Base-by-base conservation (phyloP, 2,888 invertebrate species). In the Hyppa rectilinea region DNA sequence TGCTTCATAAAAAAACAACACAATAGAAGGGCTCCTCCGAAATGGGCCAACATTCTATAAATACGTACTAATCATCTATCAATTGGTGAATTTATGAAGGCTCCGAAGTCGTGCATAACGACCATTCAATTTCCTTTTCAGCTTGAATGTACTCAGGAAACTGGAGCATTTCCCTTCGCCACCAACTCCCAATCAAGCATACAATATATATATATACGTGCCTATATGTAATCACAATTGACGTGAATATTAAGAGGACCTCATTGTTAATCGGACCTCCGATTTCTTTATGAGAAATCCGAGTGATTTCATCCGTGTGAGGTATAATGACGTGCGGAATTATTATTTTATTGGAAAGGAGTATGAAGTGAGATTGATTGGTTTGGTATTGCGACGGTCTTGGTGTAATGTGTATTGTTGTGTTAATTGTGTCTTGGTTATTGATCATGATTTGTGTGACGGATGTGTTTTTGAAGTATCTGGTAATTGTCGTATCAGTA, bases 121-220 rank as follows among this genome's bases (percentile, higher is more conserved):
- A 93, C 92, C 92, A 92, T 93, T 93, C 94, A 92, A 94, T 94
- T 94, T 95, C 93, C 95, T 92, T 93, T 93, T 92, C 92, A 94
- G 89, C 87, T 86, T 86, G 89, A 91, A 92, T 92, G 93, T 90
- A 94, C 94, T 93, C 93, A 92, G 91, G 89, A 89, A 88, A 88
- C 88, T 89, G 89, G 89, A 91, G 93, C 92, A 92, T 93, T 94
- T 93, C 92, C 91, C 88, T 88, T 85, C 85, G 86, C 84, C 89
- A 85, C 83, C 87, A 87, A 88, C 87, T 90, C 71, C 92, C 91
- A 94, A 94, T 94, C 93, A 92, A 87, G 83, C 87, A 84, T 87
- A 86, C 85, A 91, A 91, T 91, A 90, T 79, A 91, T 91, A 90
- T n/a, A n/a, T 80, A 77, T 81, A 78, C 60, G 58, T 73, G 50